phyloP scores from a whole-genome alignment of 2,113 vertebrate genomes.

The Ramphastos sulfuratus region DNA sequence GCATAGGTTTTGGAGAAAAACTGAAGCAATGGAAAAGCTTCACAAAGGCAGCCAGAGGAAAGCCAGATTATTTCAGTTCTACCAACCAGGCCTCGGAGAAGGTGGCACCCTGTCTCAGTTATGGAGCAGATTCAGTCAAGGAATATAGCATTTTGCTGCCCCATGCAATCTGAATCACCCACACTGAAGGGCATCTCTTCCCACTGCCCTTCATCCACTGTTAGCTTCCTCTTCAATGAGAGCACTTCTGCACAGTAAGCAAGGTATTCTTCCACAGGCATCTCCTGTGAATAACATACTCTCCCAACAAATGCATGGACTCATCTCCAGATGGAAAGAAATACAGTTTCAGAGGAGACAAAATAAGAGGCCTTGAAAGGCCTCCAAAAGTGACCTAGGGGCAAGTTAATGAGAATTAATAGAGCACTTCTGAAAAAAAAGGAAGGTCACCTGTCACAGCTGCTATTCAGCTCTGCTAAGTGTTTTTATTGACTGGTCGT shows the following conservation, averaged over 20 bases:
- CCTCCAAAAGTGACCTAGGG: not conserved
- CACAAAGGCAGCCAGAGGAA: not conserved
- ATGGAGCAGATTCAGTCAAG: not conserved
- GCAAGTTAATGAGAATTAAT: conserved; percentile 50
- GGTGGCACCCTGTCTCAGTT: not conserved
- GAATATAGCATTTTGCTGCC: not conserved
- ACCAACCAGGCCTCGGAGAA: not conserved
- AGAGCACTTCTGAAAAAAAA: conserved; percentile 19
- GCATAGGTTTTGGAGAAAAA: not conserved
- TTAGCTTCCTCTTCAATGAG: not conserved
- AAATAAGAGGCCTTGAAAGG: not conserved
- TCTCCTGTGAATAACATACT: not conserved
- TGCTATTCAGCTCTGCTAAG: conserved; percentile 45
- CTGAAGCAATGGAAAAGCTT: not conserved
- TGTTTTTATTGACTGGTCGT: conserved; percentile 17
- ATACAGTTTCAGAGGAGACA: not conserved
- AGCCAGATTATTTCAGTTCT: not conserved
- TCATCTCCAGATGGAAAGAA: not conserved
- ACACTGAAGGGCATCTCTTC: not conserved
- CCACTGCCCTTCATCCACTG: not conserved
- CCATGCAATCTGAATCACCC: fast-evolving
- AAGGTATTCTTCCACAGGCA: not conserved
- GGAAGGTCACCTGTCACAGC: conserved; percentile 43
- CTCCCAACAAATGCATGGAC: not conserved
- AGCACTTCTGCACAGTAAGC: not conserved